A percentile compares a stretch with the other conserved stretches of the same genome.
These are phyloP conservation scores for Tringa solitaria DNA, from an alignment of 2,113 vertebrate genomes.

Conservation along the genomic window DNA sequence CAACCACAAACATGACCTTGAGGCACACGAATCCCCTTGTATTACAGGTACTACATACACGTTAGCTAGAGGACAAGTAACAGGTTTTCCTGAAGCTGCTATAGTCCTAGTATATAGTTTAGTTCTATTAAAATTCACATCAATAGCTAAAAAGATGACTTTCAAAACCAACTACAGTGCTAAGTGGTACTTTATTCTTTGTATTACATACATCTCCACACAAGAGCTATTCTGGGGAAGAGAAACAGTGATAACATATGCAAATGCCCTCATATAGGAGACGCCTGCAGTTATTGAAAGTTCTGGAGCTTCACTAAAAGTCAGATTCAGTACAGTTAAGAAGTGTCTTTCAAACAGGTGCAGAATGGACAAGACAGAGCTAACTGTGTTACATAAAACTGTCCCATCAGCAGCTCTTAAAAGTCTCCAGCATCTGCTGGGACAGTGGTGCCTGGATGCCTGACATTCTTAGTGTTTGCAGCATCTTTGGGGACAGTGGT, in stretches of 20 bases:
- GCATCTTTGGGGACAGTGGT: constrained; percentile 69
- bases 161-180: background rate
- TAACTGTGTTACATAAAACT: constrained; percentile 30
- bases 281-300: background rate
- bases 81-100: background rate
- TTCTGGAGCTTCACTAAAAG: background rate
- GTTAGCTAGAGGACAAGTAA: background rate
- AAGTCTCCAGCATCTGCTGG: constrained; percentile 32
- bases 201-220: background rate
- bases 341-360: background rate
- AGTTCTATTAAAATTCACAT: background rate
- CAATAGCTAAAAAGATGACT: background rate
- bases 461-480: constrained; percentile 10
- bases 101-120: background rate
- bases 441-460: constrained; percentile 60
- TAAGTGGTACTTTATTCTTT: background rate
- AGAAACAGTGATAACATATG: background rate
- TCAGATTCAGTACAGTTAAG: background rate
- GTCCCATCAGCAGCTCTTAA: constrained; percentile 26
- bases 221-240: background rate
- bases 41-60: background rate
- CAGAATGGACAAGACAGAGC: constrained; percentile 32
- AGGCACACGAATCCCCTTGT: background rate
- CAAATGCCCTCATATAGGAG: background rate
- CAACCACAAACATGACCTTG: background rate